A percentile compares a stretch with the other conserved stretches of the same genome.
phyloP scores from a whole-genome alignment of 2,113 vertebrate species.

The Rhinoptilus africanus region DNA sequence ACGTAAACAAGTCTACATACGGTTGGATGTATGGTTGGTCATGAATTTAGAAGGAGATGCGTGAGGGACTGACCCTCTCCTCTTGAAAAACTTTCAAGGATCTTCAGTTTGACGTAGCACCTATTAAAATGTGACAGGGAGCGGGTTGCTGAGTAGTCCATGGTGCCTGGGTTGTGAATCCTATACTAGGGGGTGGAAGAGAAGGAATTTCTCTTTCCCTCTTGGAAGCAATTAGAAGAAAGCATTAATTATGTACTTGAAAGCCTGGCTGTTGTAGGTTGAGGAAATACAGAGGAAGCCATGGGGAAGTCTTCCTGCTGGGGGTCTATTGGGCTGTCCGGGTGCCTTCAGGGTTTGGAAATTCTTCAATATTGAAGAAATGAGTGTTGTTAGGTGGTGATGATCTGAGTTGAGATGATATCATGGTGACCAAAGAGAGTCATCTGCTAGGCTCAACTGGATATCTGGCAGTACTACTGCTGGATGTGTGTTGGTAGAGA shows the following conservation, averaged over 20 bases:
- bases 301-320: neutral
- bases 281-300: neutral
- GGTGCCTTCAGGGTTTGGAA: neutral
- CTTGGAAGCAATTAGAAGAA: neutral
- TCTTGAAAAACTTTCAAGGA: neutral
- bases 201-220: neutral
- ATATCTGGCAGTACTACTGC: too few species aligned
- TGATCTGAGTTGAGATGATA: neutral
- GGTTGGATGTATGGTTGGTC: neutral
- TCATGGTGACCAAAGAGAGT: neutral
- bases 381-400: neutral
- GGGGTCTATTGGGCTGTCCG: neutral
- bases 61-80: neutral
- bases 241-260: neutral
- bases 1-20: neutral
- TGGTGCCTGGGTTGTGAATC: neutral
- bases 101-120: neutral
- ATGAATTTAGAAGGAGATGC: neutral
- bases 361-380: neutral
- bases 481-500: neutral
- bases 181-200: neutral
- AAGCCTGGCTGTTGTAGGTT: neutral
- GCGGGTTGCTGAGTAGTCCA: neutral
- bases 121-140: neutral
- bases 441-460: too few species aligned